Conservation (phyloP, 1,140 invertebrate genomes). For the Probaryconus sp. region DNA sequence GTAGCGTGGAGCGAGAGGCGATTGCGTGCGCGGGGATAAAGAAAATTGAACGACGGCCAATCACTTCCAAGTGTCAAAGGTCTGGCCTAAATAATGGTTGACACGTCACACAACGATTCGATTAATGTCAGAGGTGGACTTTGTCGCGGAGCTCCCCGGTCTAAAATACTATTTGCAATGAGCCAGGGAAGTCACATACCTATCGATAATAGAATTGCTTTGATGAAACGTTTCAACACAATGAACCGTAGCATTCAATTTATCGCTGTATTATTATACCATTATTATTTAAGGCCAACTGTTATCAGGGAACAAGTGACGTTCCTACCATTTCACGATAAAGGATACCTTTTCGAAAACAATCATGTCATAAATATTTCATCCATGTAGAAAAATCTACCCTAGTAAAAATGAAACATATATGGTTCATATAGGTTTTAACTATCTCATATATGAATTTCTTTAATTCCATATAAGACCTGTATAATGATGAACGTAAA, state of each 20-base stretch:
- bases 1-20: not conserved
- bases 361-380: too few relatives aligned
- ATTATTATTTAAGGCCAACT: too few relatives aligned
- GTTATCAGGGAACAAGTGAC: too few relatives aligned
- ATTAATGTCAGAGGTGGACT: conserved; percentile 27
- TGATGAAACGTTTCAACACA: conserved; percentile 2
- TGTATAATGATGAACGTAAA: too few relatives aligned
- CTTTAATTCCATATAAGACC: too few relatives aligned
- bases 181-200: conserved; percentile 13
- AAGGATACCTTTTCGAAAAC: too few relatives aligned
- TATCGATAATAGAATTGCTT: conserved; percentile 19
- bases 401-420: too few relatives aligned
- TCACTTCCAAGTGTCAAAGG: conserved; percentile 21
- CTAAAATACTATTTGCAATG: conserved; percentile 26
- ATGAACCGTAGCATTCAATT: not conserved
- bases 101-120: conserved; percentile 21
- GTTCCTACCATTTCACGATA: too few relatives aligned
- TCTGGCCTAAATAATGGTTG: conserved; percentile 21
- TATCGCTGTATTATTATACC: too few relatives aligned
- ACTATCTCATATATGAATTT: too few relatives aligned
- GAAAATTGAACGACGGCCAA: conserved; percentile 13
- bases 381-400: too few relatives aligned
- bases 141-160: conserved; percentile 12
- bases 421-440: too few relatives aligned
- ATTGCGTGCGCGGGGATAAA: conserved; percentile 16